Percentiles rank a stretch among this genome's conserved stretches.
These are phyloP conservation scores for Silurus aristotelis DNA, from an alignment of 2,797 vertebrate genomes.

Conservation along the genomic window DNA sequence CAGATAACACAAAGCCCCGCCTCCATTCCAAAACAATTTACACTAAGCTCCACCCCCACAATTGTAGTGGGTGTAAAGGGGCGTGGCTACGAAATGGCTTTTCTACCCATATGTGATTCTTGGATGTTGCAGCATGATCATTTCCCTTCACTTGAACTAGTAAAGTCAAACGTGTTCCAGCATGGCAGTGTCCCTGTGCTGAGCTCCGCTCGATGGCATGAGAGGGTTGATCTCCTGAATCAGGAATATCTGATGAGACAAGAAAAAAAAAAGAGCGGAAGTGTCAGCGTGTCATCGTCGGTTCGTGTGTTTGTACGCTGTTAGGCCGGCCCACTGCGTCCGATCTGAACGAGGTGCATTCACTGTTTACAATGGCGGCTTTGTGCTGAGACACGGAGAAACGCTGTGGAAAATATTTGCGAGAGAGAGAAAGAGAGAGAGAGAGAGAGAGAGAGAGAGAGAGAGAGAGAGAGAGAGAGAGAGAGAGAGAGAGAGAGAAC, in stretches of 20 bases:
- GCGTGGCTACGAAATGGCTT: background rate
- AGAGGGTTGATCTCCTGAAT: background rate
- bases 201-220: background rate
- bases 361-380: constrained; percentile 55
- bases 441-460: constrained; percentile 31
- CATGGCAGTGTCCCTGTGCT: too few relatives aligned
- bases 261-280: constrained; percentile 40
- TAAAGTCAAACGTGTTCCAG: too few relatives aligned
- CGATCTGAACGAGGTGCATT: constrained; percentile 48
- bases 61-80: background rate
- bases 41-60: background rate
- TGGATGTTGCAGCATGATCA: too few relatives aligned
- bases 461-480: constrained; percentile 30
- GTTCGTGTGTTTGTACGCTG: constrained; percentile 44
- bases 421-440: constrained; percentile 31
- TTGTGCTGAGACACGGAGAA: constrained; percentile 49
- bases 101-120: background rate
- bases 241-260: background rate
- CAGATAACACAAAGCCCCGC: background rate
- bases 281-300: constrained; percentile 44
- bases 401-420: constrained; percentile 55
- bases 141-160: too few relatives aligned
- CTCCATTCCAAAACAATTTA: background rate
- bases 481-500: constrained; percentile 34
- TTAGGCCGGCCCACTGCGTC: constrained; percentile 43